Percentiles rank a stretch among this genome's conserved stretches.
Conservation (phyloP, 2,888 invertebrate species). For the Cheilosia vulpina region DNA sequence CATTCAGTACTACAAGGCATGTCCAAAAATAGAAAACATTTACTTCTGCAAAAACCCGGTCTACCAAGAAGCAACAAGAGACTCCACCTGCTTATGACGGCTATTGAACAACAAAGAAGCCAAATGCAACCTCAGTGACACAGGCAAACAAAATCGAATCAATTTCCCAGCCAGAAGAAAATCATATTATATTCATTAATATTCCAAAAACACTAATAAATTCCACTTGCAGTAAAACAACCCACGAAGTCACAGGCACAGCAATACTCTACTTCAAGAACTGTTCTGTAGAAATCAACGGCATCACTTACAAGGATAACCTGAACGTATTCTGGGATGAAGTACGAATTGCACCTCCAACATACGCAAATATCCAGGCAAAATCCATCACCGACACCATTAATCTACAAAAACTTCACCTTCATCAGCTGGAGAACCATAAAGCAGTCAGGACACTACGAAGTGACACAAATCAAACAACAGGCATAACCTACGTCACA, state of each 20-base stretch:
- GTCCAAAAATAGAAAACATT: slow-evolving; percentile 34
- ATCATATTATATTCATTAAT: slow-evolving; percentile 37
- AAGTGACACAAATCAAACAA: slow-evolving; percentile 6
- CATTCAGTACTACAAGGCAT: too few species aligned
- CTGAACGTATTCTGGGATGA: slow-evolving; percentile 21
- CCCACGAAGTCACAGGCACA: not conserved
- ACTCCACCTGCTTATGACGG: slow-evolving; percentile 30
- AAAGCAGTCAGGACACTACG: slow-evolving; percentile 18
- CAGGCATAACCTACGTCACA: not conserved
- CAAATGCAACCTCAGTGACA: slow-evolving; percentile 18
- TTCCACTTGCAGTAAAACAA: slow-evolving; percentile 18
- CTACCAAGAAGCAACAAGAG: slow-evolving; percentile 18
- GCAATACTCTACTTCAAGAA: slow-evolving; percentile 15
- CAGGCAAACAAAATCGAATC: slow-evolving; percentile 11
- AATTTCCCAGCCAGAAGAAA: slow-evolving; percentile 48
- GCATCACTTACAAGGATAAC: too few species aligned
- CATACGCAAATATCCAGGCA: slow-evolving; percentile 6
- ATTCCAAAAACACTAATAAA: slow-evolving; percentile 37
- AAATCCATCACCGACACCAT: slow-evolving; percentile 20
- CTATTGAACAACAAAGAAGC: slow-evolving; percentile 43
- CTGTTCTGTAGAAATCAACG: slow-evolving; percentile 5
- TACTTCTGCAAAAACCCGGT: slow-evolving; percentile 39
- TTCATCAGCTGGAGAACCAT: slow-evolving; percentile 20
- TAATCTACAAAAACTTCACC: slow-evolving; percentile 21
- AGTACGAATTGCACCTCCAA: slow-evolving; percentile 25